Conservation (phyloP, 2,797 vertebrate species). For the Oryzias dopingdopingensis region DNA sequence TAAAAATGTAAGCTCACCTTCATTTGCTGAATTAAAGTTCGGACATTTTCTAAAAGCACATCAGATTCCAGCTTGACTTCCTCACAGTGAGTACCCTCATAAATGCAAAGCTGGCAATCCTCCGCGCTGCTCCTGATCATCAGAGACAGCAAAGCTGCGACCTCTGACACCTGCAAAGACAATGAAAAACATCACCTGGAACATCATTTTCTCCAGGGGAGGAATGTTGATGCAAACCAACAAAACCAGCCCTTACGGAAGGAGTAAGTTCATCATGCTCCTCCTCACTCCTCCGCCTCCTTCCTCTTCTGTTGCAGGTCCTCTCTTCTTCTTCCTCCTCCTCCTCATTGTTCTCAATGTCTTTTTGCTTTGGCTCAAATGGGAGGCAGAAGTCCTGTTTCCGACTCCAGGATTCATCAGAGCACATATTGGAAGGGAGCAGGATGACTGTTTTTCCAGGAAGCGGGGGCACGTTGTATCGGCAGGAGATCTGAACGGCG, state of each 20-base stretch:
- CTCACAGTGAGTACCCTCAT: fast-evolving
- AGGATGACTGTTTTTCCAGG: constrained; percentile 81
- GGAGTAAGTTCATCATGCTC: constrained; percentile 26
- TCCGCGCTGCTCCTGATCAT: constrained; percentile 78
- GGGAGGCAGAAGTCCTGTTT: constrained; percentile 69
- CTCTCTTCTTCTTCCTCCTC: not conserved
- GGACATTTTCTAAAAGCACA: constrained; percentile 75
- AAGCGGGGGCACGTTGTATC: constrained; percentile 81
- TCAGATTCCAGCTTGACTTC: constrained; percentile 62
- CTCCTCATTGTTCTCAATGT: not conserved
- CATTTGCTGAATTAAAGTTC: constrained; percentile 43
- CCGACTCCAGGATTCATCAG: fast-evolving
- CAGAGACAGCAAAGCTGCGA: constrained; percentile 62
- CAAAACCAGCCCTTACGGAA: constrained; percentile 38
- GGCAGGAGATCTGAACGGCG: constrained; percentile 81
- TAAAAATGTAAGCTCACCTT: constrained; percentile 50
- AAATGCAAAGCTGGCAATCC: constrained; percentile 51
- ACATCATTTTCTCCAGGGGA: too few species aligned
- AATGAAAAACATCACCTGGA: not conserved
- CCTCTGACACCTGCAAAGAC: constrained; percentile 51
- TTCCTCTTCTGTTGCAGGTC: not conserved
- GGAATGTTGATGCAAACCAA: not conserved
- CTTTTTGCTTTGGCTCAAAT: constrained; percentile 10
- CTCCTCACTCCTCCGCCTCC: fast-evolving
- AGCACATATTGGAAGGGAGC: fast-evolving